These are phyloP conservation scores for Girardia tigrina DNA, from an alignment of 2,888 invertebrate genomes.

Conservation along the genomic window DNA sequence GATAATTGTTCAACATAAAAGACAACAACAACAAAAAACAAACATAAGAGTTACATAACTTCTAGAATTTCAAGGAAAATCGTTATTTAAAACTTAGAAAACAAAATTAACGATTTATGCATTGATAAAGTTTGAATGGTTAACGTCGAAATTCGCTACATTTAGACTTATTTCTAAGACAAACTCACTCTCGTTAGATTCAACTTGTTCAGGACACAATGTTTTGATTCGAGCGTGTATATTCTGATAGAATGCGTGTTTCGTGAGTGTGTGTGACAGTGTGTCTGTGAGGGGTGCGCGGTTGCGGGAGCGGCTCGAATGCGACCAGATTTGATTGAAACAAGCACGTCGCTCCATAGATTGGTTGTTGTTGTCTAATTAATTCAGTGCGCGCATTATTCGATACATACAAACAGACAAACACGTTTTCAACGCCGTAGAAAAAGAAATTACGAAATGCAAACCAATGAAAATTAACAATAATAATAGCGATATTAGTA, in stretches of 20 bases:
- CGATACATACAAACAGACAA: not conserved
- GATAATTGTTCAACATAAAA: not conserved
- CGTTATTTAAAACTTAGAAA: constrained; percentile 23
- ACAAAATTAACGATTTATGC: constrained; percentile 11
- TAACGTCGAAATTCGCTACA: constrained; percentile 23
- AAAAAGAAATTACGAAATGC: not conserved
- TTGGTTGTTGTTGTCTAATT: constrained; percentile 1
- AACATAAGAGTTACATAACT: not conserved
- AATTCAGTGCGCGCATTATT: not conserved
- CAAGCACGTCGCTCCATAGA: not conserved
- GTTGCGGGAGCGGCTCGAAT: not conserved
- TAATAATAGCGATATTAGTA: constrained; percentile 4
- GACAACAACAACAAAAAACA: not conserved
- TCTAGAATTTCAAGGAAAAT: constrained; percentile 20
- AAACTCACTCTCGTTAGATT: not conserved
- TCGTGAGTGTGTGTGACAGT: not conserved
- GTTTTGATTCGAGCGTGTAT: not conserved
- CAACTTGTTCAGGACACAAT: not conserved
- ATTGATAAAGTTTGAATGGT: constrained; percentile 23
- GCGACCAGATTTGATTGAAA: not conserved
- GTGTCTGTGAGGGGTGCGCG: not conserved
- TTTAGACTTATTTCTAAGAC: not conserved
- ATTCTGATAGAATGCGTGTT: too few species aligned
- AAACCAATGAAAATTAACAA: not conserved
- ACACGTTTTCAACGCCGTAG: not conserved